Evolutionary conservation across 2,113 vertebrate species (phyloP), one percentile per base, ranked within the genome.

Genomic region (Notarius quadriscutis): DNA sequence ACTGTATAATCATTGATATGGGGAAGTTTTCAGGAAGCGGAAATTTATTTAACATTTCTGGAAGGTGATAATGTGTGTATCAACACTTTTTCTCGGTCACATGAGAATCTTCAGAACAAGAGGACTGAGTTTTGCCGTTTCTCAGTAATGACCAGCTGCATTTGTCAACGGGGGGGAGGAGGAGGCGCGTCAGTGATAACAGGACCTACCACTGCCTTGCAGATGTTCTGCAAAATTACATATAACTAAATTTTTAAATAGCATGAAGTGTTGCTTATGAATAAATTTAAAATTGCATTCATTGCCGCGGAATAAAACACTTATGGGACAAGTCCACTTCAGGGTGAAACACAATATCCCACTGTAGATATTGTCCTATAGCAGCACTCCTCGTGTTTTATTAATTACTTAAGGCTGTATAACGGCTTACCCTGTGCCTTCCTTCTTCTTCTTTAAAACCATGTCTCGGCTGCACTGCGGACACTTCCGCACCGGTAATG

Each of bases 401-500:
- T 57, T 80, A 0, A 14, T 57, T 80, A 20, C n/a, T 30, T 80
- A 10, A 9, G 7, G 0, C 15, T 58, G 20, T n/a, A 7, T 85
- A 9, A 55, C 0, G 0, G 93, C 96, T 92, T 83, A 99, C 98
- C 96, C 91, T 81, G 90, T 93, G 71, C 97, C 96, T 0, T 93
- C 97, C 93, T 94, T 97, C 94, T 91, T 98, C 91, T 93, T 97
- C 93, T 96, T 99, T 88, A 99, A 95, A 58, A 99, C 95, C 97
- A 99, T 99, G 95, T 99, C 97, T 0, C 87, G 96, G 89, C 94
- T 94, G 92, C 98, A 99, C 88, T 96, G 94, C 0, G 98, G 98
- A 63, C 98, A 99, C 91, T 98, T 99, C 89, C 95, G 94, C 87
- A 99, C 83, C 0, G 96, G 93, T 63, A 96, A 83, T 0, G 95